These are phyloP conservation scores for Synanceia verrucosa DNA, from an alignment of 2,797 vertebrate genomes.

Conservation along the genomic window DNA sequence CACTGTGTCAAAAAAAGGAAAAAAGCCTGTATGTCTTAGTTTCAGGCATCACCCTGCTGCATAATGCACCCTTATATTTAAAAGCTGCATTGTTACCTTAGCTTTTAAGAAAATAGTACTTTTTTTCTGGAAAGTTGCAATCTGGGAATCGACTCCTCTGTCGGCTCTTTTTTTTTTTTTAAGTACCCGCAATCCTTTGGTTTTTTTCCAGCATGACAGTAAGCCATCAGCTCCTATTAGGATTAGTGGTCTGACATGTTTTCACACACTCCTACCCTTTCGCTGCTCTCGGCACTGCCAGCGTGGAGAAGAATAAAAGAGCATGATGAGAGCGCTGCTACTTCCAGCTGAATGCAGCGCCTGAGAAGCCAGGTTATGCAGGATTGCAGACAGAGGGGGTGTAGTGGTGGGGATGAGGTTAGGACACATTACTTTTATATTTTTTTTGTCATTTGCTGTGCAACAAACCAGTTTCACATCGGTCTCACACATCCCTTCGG, in stretches of 20 bases:
- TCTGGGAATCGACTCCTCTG: conserved; percentile 62
- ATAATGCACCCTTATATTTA: conserved; percentile 31
- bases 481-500: conserved; percentile 14
- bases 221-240: conserved; percentile 80
- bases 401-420: background rate
- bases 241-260: conserved; percentile 79
- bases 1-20: conserved; percentile 22
- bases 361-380: conserved; percentile 10
- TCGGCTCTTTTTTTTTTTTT: conserved; percentile 25
- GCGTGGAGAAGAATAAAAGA: conserved; percentile 34
- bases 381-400: background rate
- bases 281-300: conserved; percentile 54
- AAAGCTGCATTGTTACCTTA: conserved; percentile 53
- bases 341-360: conserved; percentile 1
- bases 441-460: conserved; percentile 52
- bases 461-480: conserved; percentile 47
- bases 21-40: conserved; percentile 16
- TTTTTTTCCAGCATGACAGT: conserved; percentile 75
- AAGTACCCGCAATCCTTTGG: conserved; percentile 73
- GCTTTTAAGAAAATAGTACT: conserved; percentile 59
- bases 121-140: conserved; percentile 67
- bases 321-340: background rate
- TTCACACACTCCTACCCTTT: conserved; percentile 73
- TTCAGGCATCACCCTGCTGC: conserved; percentile 15
- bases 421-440: conserved; percentile 35